phyloP scores from a whole-genome alignment of 64 coral and sea anemone species.

The Acropora tenuis region DNA sequence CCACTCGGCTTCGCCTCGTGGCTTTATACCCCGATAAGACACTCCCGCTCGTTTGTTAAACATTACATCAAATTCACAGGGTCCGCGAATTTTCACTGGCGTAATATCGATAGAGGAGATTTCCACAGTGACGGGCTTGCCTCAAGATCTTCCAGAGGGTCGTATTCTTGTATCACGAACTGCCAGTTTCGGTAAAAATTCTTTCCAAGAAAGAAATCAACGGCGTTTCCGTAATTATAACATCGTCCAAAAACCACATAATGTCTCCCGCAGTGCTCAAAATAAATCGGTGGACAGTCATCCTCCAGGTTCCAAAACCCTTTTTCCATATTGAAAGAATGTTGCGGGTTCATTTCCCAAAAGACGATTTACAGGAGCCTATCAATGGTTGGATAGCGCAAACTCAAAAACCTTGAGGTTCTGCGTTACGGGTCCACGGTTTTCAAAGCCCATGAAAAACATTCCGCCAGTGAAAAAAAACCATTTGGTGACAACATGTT shows the following conservation, averaged over 20 bases:
- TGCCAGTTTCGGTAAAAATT: neutral
- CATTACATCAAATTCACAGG: too few relatives aligned
- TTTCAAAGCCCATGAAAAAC: conserved; percentile 20
- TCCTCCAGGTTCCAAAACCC: neutral
- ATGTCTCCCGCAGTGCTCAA: neutral
- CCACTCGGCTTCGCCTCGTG: too few relatives aligned
- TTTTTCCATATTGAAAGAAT: neutral
- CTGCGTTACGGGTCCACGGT: neutral
- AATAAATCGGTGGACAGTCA: conserved; percentile 5
- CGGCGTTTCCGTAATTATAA: too few relatives aligned
- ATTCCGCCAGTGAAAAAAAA: conserved; percentile 39
- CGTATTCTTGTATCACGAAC: conserved; percentile 17
- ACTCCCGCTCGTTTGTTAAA: too few relatives aligned
- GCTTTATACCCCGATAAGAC: neutral
- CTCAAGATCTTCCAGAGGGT: neutral
- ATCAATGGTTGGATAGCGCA: conserved; percentile 30
- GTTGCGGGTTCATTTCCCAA: neutral
- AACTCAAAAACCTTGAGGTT: conserved; percentile 48
- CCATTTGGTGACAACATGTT: conserved; percentile 36
- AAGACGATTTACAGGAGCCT: neutral
- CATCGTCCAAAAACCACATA: conserved; percentile 2
- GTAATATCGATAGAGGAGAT: too few relatives aligned
- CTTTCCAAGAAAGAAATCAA: neutral
- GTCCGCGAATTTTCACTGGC: too few relatives aligned
- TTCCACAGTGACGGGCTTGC: neutral